Evolutionary conservation across 2,113 vertebrate species (phyloP), one percentile per base, ranked within the genome.

Genomic region (Atlantisia rogersi): DNA sequence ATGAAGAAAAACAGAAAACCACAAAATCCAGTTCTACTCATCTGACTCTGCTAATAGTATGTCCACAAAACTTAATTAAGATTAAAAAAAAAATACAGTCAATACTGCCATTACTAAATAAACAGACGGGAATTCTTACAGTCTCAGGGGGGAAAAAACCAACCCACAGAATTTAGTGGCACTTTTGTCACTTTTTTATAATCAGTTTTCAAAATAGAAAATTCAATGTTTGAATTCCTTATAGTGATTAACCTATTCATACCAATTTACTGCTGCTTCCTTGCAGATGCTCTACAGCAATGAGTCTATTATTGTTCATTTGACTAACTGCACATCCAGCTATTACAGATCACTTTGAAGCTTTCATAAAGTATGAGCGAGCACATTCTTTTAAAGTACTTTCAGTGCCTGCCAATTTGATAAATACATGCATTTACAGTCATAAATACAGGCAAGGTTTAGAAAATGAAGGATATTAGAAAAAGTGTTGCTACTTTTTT

Each of bases 281-380:
- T 56, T 78, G 62, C 35, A 88, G 73, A 84, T 88, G 37, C 28
- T 53, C 19, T 86, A 60, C 48, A 81, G 40, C 59, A 90, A 70
- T 35, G 37, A 91, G 35, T 82, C 68, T 79, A 44, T 95, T 94
- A 85, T 73, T 93, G 60, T 76, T 92, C 95, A 50, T 93, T 86
- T 71, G 48, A 93, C 76, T 86, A 96, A 88, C 88, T 73, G 42
- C 65, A 88, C 48, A 91, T 76, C 26, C 62, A 84, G 52, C 73
- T 94, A 78, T 93, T 92, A 91, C 44, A 68, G 68, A 93, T 89
- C 80, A 86, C 92, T 94, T 84, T 68, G 86, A 95, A 93, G 65
- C 58, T 82, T 94, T 91, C 84, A 79, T 53, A 53, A 87, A 91
- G 24, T 63, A n/a, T 29, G 44, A 67, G 74, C 67, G 37, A 86